Evolutionary conservation across 2,888 invertebrate species (phyloP), one percentile per base, ranked within the genome.

Genomic region (Imbricaverruca yamaguchii): DNA sequence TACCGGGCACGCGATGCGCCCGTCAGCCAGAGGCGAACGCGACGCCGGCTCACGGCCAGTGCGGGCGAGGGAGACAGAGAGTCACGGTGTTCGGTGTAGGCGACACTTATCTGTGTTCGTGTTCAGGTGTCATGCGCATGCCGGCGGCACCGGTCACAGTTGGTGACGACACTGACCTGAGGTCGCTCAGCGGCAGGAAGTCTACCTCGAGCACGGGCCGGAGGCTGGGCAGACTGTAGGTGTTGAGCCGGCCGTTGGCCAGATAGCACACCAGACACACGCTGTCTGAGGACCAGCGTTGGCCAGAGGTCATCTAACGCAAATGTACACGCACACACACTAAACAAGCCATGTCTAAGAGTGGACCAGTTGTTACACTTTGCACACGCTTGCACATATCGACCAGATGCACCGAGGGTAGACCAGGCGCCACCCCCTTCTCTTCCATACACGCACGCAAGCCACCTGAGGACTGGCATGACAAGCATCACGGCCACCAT

Each of bases 151-250:
- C 65, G 53, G 55, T 56, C 21, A 65, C 56, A 11, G 67, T 63
- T 53, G 39, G 55, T 53, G 13, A 57, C 80, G 81, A 86, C 89
- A 86, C 89, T 90, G 90, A 96, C 96, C 96, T 96, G 89, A 97
- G 92, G 89, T 97, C 96, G 84, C 94, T 92, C 85, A 96, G 91
- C 83, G 97, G 97, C 86, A 98, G 91, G 90, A 98, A 97, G 89
- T 97, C 96, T 83, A 95, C 92, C 88, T 97, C 95, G 86, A 97
- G 91, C 84, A 99, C 91, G 85, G 93, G 93, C 88, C 95, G 92
- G 86, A 99, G 91, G 87, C 97, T 97, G 83, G 99, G 99, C 88
- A 99, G 91, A 89, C 96, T 97, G 90, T 96, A 95, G 84, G 96
- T 94, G 87, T 93, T 91, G 86, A 99, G 90, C 89, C 96, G 96